Evolutionary conservation across 2,113 vertebrate species (phyloP).

Genomic region (Phyllostomus discolor): DNA sequence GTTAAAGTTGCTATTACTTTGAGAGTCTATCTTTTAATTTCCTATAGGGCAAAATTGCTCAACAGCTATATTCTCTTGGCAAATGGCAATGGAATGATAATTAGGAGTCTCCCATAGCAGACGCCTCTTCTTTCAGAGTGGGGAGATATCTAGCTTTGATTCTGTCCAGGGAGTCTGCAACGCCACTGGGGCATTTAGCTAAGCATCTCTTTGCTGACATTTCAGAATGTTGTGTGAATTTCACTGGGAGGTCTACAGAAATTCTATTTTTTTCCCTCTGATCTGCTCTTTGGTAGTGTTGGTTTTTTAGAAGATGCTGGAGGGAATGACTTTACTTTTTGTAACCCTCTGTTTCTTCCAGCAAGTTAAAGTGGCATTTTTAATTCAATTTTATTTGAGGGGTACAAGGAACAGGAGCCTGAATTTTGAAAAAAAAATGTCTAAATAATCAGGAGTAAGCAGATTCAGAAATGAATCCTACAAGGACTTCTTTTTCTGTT

Average conservation of each 20-base stretch:
- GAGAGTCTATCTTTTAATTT: slow-evolving; percentile 3
- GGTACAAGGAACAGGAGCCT: not conserved
- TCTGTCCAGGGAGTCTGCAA: not conserved
- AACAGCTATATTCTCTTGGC: not conserved
- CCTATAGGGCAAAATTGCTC: not conserved
- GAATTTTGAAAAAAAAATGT: not conserved
- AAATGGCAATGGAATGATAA: slow-evolving; percentile 17
- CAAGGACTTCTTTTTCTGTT: not conserved
- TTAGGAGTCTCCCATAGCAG: not conserved
- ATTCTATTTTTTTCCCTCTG: not conserved
- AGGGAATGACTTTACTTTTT: not conserved
- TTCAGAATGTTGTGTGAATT: slow-evolving; percentile 40
- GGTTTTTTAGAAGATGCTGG: not conserved
- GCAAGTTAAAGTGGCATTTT: not conserved
- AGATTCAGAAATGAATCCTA: not conserved
- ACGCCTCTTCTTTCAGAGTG: not conserved
- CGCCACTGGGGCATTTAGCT: not conserved
- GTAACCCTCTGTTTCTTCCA: not conserved
- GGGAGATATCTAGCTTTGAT: not conserved
- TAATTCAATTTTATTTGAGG: not conserved
- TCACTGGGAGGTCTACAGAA: not conserved
- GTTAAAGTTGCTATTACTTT: not conserved
- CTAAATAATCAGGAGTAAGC: not conserved
- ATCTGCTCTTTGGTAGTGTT: not conserved
- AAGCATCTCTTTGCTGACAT: slow-evolving; percentile 22